phyloP scores from a whole-genome alignment of 2,797 vertebrate species.

The Spatula versicolor region DNA sequence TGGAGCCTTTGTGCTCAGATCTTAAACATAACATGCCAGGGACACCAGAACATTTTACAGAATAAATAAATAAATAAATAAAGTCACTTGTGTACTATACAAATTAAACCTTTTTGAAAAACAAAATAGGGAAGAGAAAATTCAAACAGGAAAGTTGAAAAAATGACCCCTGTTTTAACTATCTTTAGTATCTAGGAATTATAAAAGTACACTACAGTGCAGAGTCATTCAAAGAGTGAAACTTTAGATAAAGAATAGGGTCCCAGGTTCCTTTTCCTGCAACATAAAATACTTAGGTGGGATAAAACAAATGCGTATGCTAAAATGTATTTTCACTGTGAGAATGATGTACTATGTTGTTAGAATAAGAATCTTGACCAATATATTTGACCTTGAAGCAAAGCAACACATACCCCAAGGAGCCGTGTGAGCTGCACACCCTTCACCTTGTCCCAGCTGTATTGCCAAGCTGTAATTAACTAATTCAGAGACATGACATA shows the following conservation, averaged over 20 bases:
- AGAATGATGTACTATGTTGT: not conserved
- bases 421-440: accelerated
- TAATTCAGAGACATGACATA: not conserved
- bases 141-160: not conserved
- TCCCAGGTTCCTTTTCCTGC: not conserved
- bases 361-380: not conserved
- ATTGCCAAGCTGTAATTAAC: not conserved
- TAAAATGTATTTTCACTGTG: not conserved
- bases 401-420: not conserved
- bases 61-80: not conserved
- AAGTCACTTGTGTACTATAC: conserved; percentile 4
- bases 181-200: not conserved
- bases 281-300: not conserved
- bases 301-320: not conserved
- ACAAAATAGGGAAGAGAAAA: not conserved
- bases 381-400: not conserved
- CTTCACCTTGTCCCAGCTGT: not conserved
- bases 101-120: conserved; percentile 28
- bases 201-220: not conserved
- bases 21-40: conserved; percentile 15
- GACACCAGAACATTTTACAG: conserved; percentile 37
- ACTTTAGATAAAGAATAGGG: not conserved
- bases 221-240: not conserved
- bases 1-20: conserved; percentile 41
- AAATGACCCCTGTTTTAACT: not conserved